Evolutionary conservation across 2,797 vertebrate genomes (phyloP), one percentile per base, ranked within the genome.

Genomic region (Amniataba percoides): DNA sequence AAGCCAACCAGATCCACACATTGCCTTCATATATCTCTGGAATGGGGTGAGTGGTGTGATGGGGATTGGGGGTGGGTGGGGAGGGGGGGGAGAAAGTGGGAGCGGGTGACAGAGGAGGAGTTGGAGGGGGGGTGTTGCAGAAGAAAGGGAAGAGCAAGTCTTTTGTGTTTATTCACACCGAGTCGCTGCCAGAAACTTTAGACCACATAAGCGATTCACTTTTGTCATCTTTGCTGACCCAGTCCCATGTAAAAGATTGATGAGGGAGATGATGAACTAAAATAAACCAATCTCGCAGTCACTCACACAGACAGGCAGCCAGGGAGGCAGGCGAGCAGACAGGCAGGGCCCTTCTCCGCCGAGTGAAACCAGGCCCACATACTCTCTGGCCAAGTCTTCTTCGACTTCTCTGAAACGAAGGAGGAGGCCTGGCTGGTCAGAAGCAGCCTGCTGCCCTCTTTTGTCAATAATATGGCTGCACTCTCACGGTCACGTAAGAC

Each of bases 1-100:
- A 94, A 95, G 94, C 93, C 91, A 94, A 95, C 92, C 89, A 93
- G 94, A 95, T 95, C 95, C 90, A 90, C 93, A 96, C 90, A 89
- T 95, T 96, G 94, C 90, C 93, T 91, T 95, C 82, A 18, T 95
- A 92, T 93, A 93, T 94, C 92, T 93, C 88, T 88, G 87, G 86
- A 91, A 84, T 74, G 42, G 81, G 78, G 81, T 57, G 85, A 78
- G 34, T 36, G 34, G 86, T 60, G 85, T 57, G 77, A 80, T 42
- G 84, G 82, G 45, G 68, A 59, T 59, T 23, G 69, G 56, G 58
- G 23, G 40, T 23, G 69, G 56, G 58, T 19, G 40, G 39, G 15
- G 21, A 75, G 56, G 15, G 21, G 77, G 56, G 80, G 39, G 62
- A 51, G 82, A 82, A 70, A 77, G 80, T 78, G 59, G 71, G 80